These are phyloP conservation scores for Forficula auricularia DNA, from an alignment of 1,140 invertebrate species.

Conservation along the genomic window DNA sequence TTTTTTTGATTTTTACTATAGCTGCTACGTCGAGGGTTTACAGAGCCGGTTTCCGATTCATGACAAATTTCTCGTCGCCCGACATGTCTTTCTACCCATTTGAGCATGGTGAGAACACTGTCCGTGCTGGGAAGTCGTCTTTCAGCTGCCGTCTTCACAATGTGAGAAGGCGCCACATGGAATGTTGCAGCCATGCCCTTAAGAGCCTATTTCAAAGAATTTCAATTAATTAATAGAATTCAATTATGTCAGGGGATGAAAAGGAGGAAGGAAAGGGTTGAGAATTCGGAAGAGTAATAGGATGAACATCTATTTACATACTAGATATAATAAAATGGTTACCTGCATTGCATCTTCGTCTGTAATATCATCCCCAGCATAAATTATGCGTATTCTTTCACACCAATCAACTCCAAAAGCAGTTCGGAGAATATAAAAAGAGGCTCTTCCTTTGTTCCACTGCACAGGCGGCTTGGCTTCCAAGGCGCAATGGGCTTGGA, in stretches of 20 bases:
- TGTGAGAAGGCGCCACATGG: conserved; percentile 63
- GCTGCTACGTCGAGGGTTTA: conserved; percentile 16
- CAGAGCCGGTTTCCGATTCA: conserved; percentile 29
- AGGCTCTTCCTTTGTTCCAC: conserved; percentile 80
- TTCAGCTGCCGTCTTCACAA: conserved; percentile 71
- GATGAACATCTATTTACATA: no score
- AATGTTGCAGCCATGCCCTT: conserved; percentile 84
- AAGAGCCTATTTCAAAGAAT: conserved; percentile 41
- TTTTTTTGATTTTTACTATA: no score
- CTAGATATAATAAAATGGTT: no score
- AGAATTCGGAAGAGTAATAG: no score
- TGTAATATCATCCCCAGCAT: conserved; percentile 74
- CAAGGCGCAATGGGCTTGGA: conserved; percentile 60
- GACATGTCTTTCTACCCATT: conserved; percentile 73
- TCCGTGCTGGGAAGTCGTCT: conserved; percentile 69
- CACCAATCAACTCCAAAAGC: conserved; percentile 82
- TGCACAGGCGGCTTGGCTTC: conserved; percentile 76
- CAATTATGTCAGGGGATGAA: no score
- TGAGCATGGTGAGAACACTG: conserved; percentile 70
- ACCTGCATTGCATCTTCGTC: conserved; percentile 85
- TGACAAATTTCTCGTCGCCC: conserved; percentile 47
- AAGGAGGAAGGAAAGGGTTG: no score
- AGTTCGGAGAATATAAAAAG: conserved; percentile 74
- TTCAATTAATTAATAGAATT: conserved; percentile 4
- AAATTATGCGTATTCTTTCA: conserved; percentile 75